Evolutionary conservation across 2,888 invertebrate genomes (phyloP).

Genomic region (Eumacrocentrus americanus): DNA sequence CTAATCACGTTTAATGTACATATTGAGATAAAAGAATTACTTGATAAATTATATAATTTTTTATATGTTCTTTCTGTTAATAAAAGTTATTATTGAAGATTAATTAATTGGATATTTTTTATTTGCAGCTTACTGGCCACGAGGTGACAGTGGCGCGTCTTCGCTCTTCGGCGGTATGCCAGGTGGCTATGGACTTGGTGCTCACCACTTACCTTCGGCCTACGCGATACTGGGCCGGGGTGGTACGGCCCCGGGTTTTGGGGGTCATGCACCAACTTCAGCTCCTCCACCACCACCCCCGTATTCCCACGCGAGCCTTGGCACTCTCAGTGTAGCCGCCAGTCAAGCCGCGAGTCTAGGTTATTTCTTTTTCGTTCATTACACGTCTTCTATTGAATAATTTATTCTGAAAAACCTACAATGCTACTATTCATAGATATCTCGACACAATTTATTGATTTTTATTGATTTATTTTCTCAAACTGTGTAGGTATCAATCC

Average conservation of each 20-base stretch:
- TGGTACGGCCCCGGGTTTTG: conserved; percentile 53
- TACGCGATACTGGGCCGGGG: conserved; percentile 60
- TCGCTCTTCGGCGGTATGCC: conserved; percentile 60
- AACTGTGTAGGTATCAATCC: conserved; percentile 65
- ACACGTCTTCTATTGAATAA: neutral
- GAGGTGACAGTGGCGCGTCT: conserved; percentile 64
- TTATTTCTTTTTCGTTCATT: conserved; percentile 53
- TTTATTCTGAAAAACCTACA: no score
- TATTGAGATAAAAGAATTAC: conserved; percentile 1
- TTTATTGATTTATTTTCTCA: neutral
- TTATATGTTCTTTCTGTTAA: neutral
- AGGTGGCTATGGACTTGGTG: conserved; percentile 58
- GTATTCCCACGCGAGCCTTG: conserved; percentile 60
- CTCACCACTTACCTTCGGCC: conserved; percentile 60
- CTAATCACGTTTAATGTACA: no score
- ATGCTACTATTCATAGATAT: no score
- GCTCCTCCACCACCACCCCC: conserved; percentile 56
- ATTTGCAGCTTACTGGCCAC: conserved; percentile 81
- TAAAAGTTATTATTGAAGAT: neutral
- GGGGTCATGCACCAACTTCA: conserved; percentile 54
- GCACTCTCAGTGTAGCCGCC: conserved; percentile 81
- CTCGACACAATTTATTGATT: neutral
- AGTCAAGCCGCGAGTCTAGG: conserved; percentile 85
- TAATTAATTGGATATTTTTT: conserved; percentile 29
- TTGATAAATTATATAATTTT: neutral